Evolutionary conservation across 1,140 invertebrate genomes (phyloP).

Genomic region (Delia radicum): DNA sequence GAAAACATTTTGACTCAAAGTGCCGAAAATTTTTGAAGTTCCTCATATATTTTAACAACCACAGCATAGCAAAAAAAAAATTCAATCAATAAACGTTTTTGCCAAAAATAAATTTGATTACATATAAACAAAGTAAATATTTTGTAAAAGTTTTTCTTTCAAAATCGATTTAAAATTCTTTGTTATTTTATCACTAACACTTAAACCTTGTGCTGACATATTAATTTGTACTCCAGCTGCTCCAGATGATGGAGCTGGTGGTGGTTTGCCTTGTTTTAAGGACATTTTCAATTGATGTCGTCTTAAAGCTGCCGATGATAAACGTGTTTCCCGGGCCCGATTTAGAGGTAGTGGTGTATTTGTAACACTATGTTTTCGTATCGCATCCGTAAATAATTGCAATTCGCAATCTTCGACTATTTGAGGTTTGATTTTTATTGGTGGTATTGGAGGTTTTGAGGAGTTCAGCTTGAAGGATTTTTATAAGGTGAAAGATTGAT

Average conservation of each 20-base stretch:
- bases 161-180: no score
- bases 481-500: not conserved
- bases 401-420: conserved; percentile 23
- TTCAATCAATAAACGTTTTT: no score
- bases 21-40: no score
- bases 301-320: conserved; percentile 40
- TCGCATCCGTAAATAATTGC: conserved; percentile 29
- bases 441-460: conserved; percentile 26
- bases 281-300: conserved; percentile 50
- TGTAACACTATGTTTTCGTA: conserved; percentile 28
- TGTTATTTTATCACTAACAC: no score
- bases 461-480: conserved; percentile 31
- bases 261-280: conserved; percentile 45
- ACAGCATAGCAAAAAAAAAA: no score
- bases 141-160: no score
- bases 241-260: conserved; percentile 42
- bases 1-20: no score
- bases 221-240: conserved; percentile 39
- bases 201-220: not conserved
- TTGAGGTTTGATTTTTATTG: not conserved
- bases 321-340: conserved; percentile 33
- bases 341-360: not conserved
- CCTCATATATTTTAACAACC: no score
- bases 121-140: no score
- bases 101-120: no score